These are phyloP conservation scores for Eulemur mongoz DNA, from an alignment of 2,797 vertebrate species.

Conservation along the genomic window DNA sequence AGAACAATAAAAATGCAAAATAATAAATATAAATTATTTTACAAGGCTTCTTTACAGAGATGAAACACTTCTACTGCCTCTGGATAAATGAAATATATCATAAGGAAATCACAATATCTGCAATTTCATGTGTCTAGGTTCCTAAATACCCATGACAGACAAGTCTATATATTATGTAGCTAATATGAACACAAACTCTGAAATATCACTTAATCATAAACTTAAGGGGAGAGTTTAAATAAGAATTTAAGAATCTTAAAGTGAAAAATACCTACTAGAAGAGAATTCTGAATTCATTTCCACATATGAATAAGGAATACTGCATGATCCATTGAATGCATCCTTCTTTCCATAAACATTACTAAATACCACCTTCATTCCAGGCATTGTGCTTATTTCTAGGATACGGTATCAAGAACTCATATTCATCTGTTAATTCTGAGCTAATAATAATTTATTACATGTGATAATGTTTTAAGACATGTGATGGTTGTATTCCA, in stretches of 20 bases:
- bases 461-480: not conserved
- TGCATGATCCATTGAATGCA: not conserved
- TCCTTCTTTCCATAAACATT: not conserved
- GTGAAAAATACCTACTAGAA: not conserved
- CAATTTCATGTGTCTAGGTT: not conserved
- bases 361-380: not conserved
- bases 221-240: not conserved
- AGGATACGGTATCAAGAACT: not conserved
- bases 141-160: not conserved
- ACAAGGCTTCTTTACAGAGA: constrained; percentile 22
- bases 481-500: not conserved
- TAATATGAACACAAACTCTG: constrained; percentile 12
- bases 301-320: not conserved
- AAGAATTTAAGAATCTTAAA: not conserved
- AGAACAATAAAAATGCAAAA: constrained; percentile 50
- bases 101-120: constrained; percentile 10
- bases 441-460: not conserved
- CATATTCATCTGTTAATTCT: not conserved
- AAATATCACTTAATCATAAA: constrained; percentile 43
- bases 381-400: not conserved
- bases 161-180: constrained; percentile 24
- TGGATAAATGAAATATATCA: constrained; percentile 49
- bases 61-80: not conserved
- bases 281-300: not conserved
- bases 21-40: constrained; percentile 45